These are phyloP conservation scores for Mareca penelope DNA, from an alignment of 2,797 vertebrate species.

Conservation along the genomic window DNA sequence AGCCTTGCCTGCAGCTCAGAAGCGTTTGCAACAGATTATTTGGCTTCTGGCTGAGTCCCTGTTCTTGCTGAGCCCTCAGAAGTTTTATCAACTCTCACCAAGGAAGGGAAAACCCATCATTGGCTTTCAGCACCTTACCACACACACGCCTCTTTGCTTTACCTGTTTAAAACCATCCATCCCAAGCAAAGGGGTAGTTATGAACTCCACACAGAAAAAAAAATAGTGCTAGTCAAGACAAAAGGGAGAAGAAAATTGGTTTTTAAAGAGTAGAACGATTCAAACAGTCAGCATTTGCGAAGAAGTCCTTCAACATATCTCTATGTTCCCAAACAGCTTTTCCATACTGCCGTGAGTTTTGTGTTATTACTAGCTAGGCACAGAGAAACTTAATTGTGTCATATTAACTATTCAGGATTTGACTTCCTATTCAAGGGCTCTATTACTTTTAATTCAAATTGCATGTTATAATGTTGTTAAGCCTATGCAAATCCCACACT, in stretches of 20 bases:
- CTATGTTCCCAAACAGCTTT: background rate
- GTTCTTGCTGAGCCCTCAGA: background rate
- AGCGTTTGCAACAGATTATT: background rate
- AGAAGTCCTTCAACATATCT: background rate
- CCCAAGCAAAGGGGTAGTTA: background rate
- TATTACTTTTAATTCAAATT: background rate
- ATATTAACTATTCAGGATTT: background rate
- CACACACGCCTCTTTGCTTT: background rate
- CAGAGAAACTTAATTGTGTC: background rate
- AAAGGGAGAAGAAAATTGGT: background rate
- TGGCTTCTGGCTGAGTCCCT: background rate
- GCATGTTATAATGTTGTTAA: background rate
- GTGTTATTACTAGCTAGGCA: background rate
- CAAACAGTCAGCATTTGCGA: background rate
- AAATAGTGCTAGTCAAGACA: background rate
- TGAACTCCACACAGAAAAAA: background rate
- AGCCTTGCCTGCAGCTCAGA: background rate
- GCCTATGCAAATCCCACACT: background rate
- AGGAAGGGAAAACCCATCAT: background rate
- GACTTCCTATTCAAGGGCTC: slow-evolving; percentile 22
- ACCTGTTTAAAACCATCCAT: background rate
- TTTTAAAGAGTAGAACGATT: background rate
- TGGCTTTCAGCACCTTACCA: background rate
- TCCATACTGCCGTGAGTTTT: background rate
- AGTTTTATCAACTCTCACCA: background rate